Evolutionary conservation across 1,140 invertebrate genomes (phyloP).

Genomic region (Drepana arcuata): DNA sequence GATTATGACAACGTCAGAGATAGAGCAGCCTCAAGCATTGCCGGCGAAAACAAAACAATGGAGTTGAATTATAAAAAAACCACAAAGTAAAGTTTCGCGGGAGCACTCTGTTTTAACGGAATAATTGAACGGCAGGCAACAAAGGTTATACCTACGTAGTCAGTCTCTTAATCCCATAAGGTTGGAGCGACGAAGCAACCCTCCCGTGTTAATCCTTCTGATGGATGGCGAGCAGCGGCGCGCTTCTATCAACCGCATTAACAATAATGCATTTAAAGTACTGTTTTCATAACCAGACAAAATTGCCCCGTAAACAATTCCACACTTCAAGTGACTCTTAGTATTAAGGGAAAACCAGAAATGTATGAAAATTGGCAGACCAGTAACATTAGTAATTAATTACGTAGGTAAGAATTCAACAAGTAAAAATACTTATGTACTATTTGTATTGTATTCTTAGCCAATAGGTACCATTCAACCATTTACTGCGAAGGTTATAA

Average conservation of each 20-base stretch:
- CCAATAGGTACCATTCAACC: too few species aligned
- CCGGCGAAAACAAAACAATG: background rate
- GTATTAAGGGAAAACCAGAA: too few species aligned
- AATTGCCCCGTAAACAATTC: too few species aligned
- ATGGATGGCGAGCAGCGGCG: background rate
- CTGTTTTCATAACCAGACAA: too few species aligned
- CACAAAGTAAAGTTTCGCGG: conserved; percentile 1
- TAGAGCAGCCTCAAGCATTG: conserved; percentile 1
- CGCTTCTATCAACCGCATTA: background rate
- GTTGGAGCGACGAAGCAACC: conserved; percentile 10
- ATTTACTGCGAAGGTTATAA: too few species aligned
- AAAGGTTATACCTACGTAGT: conserved; percentile 6
- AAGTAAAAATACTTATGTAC: too few species aligned
- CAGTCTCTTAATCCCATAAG: conserved; percentile 16
- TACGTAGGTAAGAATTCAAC: too few species aligned
- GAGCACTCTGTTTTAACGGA: conserved; percentile 8
- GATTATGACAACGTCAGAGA: background rate
- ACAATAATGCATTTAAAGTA: too few species aligned
- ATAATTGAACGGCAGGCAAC: conserved; percentile 12
- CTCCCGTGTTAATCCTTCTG: conserved; percentile 10
- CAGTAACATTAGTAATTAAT: too few species aligned
- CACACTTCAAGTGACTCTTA: too few species aligned
- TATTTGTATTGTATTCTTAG: too few species aligned
- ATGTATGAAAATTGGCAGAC: too few species aligned
- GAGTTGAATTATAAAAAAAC: background rate